Conservation (phyloP, 2,888 invertebrate species). For the Oxystoma pomonae region DNA sequence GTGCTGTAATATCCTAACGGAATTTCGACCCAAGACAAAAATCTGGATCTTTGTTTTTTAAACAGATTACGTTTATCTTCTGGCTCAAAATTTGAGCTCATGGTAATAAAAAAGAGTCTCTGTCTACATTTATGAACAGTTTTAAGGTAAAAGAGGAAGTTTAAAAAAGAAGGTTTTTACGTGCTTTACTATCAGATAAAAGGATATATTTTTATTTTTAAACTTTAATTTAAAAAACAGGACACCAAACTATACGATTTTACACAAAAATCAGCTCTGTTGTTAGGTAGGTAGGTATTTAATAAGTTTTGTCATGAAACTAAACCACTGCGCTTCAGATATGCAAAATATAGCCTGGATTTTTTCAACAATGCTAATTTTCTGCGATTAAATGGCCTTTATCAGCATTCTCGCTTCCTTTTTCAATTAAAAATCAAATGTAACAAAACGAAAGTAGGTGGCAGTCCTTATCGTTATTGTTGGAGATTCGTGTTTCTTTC, state of each 20-base stretch:
- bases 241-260: too few relatives aligned
- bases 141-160: too few relatives aligned
- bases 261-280: too few relatives aligned
- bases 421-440: conserved; percentile 7
- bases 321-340: background rate
- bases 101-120: background rate
- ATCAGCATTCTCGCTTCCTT: background rate
- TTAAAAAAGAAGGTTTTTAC: too few relatives aligned
- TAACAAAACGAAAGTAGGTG: background rate
- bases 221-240: background rate
- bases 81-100: background rate
- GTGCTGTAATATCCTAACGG: conserved; percentile 41
- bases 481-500: too few relatives aligned
- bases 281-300: too few relatives aligned
- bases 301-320: too few relatives aligned
- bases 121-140: too few relatives aligned
- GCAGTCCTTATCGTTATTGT: too few relatives aligned
- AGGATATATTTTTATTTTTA: background rate
- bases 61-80: conserved; percentile 20
- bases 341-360: background rate
- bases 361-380: background rate
- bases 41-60: conserved; percentile 40
- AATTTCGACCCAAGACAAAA: conserved; percentile 47
- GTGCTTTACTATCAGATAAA: background rate
- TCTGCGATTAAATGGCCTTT: background rate